Evolutionary conservation across 2,888 invertebrate species (phyloP), one percentile per base, ranked within the genome.

Genomic region (Lithophane ornitopus): DNA sequence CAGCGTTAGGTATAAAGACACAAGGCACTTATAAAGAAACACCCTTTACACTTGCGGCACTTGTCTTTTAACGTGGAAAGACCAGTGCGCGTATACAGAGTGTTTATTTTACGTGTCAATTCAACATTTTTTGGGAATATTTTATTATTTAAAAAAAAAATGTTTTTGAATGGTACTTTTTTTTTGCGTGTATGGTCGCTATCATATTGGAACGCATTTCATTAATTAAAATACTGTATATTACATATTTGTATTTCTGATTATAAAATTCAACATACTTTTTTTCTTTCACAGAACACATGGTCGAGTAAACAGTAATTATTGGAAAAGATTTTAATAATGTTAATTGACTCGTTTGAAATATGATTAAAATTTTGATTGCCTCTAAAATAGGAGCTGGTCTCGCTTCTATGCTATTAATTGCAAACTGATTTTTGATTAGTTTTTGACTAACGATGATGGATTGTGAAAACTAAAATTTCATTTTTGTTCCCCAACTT

Each of bases 291-390:
- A 78, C 91, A 96, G 96, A 96, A 79, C 96, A 96, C 90, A 96
- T 96, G 95, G 96, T 96, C 86, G 96, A 96, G 90, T 96, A 91
- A 93, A 89, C 22, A n/a, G 83, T 83, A 39, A 86, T 78, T 62
- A 86, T 78, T 65, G 77, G 68, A 73, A 81, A 76, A 58, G 59
- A 54, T 74, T 74, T 74, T 74, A 72, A 70, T 78, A 61, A 39
- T 41, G 12, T 54, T 73, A 65, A 85, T 69, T 85, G 49, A 62
- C 63, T 70, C 74, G 74, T 68, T 82, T 84, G 63, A 66, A 79
- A 78, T 78, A 71, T 74, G n/a, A 19, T 82, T 70, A 46, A 63
- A 52, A 68, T 73, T 65, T 16, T 65, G 70, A 69, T 77, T 59
- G 67, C 34, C 63, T 66, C 67, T n/a, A n/a, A n/a, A 46, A 49